Evolutionary conservation across 2,113 vertebrate genomes (phyloP).

Genomic region (Otolemur garnettii): DNA sequence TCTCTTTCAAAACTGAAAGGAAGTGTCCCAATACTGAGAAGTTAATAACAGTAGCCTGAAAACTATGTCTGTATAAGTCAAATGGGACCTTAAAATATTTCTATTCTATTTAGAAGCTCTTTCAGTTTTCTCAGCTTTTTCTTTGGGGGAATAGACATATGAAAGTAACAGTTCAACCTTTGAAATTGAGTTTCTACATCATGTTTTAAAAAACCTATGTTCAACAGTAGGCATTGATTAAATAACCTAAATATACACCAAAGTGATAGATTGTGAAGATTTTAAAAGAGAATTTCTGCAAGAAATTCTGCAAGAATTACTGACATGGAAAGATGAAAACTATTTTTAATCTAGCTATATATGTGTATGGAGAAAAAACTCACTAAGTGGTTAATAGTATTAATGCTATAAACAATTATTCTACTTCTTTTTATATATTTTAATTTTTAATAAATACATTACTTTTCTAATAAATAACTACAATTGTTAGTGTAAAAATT

Average conservation of each 20-base stretch:
- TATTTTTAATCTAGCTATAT: slow-evolving; percentile 6
- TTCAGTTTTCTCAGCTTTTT: slow-evolving; percentile 40
- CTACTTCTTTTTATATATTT: slow-evolving; percentile 30
- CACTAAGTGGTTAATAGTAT: slow-evolving; percentile 10
- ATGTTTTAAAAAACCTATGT: background rate
- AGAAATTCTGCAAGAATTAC: background rate
- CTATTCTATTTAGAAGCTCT: background rate
- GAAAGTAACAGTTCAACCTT: background rate
- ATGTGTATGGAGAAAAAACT: background rate
- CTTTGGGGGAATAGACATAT: background rate
- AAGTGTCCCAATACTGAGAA: background rate
- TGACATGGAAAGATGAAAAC: background rate
- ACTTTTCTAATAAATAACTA: slow-evolving; percentile 35
- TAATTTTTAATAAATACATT: slow-evolving; percentile 28
- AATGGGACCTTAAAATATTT: slow-evolving; percentile 20
- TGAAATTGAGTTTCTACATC: slow-evolving; percentile 4
- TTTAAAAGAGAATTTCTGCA: background rate
- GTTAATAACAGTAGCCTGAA: background rate
- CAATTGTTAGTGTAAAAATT: background rate
- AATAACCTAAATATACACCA: background rate
- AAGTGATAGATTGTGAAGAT: background rate
- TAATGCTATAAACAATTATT: background rate
- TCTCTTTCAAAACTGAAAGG: slow-evolving; percentile 46
- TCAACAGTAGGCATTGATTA: background rate
- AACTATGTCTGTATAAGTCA: background rate